A percentile compares a stretch with the other conserved stretches of the same genome.
phyloP scores from a whole-genome alignment of 2,888 invertebrate species.

The Odiellus spinosus region DNA sequence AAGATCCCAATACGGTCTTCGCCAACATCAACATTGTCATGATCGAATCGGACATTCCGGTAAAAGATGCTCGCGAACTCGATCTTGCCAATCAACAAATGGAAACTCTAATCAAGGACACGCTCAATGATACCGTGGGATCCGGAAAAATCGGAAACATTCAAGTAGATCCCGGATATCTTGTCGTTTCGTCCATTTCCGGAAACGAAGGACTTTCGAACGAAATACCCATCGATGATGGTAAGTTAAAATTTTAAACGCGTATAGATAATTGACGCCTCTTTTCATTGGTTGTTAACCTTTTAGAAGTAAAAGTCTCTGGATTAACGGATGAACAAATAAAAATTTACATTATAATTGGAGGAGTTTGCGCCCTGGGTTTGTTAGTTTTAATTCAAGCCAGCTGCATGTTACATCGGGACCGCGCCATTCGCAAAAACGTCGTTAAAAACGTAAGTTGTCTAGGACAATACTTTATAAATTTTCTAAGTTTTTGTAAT shows the following conservation, averaged over 20 bases:
- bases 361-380: conserved; percentile 60
- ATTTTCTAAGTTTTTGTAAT: neutral
- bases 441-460: neutral
- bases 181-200: conserved; percentile 34
- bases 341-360: conserved; percentile 64
- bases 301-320: conserved; percentile 24
- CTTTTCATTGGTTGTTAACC: too few relatives aligned
- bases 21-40: too few relatives aligned
- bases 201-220: conserved; percentile 1
- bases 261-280: too few relatives aligned
- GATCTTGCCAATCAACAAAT: too few relatives aligned
- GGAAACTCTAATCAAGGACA: too few relatives aligned
- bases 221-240: neutral
- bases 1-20: too few relatives aligned
- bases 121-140: conserved; percentile 48
- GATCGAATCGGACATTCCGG: too few relatives aligned
- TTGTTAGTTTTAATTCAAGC: conserved; percentile 67
- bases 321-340: conserved; percentile 28
- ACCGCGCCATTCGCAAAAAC: conserved; percentile 1
- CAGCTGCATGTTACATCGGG: conserved; percentile 54
- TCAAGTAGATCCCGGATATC: conserved; percentile 61
- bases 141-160: conserved; percentile 59
- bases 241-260: too few relatives aligned
- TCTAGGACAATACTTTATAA: neutral
- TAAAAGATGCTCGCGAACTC: too few relatives aligned